Conservation (phyloP, 2,797 vertebrate species). For the Rachycentron canadum region DNA sequence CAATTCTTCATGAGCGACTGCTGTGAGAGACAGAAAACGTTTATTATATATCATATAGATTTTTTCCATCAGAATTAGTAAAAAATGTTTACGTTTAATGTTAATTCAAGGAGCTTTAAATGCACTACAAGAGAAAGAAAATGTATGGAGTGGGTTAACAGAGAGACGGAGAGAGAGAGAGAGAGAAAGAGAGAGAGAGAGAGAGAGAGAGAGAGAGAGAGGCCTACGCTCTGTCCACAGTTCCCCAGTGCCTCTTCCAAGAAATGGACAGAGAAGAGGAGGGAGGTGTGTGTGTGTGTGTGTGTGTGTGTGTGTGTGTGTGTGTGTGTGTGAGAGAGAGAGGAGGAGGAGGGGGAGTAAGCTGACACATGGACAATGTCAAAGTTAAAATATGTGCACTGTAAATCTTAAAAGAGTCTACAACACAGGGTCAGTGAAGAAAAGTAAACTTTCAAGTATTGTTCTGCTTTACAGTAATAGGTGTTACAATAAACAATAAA, state of each 20-base stretch:
- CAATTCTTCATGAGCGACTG: not conserved
- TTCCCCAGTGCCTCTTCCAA: conserved; percentile 67
- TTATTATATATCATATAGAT: not conserved
- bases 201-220: conserved; percentile 24
- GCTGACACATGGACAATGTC: conserved; percentile 68
- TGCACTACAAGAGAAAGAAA: conserved; percentile 11
- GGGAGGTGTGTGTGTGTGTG: conserved; percentile 10
- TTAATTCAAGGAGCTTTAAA: conserved; percentile 30
- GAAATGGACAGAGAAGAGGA: conserved; percentile 57
- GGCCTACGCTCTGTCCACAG: conserved; percentile 55
- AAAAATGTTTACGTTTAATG: conserved; percentile 17
- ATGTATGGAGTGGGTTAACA: not conserved
- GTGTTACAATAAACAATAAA: not conserved
- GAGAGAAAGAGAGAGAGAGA: too few relatives aligned
- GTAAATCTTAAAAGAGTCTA: conserved; percentile 22
- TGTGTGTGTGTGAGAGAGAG: conserved; percentile 30
- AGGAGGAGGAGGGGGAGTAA: conserved; percentile 29
- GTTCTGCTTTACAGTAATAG: not conserved
- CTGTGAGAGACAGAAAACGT: not conserved
- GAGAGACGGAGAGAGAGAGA: too few relatives aligned
- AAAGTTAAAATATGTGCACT: conserved; percentile 68
- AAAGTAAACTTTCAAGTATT: not conserved
- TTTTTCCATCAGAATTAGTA: conserved; percentile 14
- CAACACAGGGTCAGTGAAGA: not conserved
- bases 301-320: conserved; percentile 27